A percentile compares a stretch with the other conserved stretches of the same genome.
Conservation (phyloP, 2,113 vertebrate species). For the Toxotes chatareus region DNA sequence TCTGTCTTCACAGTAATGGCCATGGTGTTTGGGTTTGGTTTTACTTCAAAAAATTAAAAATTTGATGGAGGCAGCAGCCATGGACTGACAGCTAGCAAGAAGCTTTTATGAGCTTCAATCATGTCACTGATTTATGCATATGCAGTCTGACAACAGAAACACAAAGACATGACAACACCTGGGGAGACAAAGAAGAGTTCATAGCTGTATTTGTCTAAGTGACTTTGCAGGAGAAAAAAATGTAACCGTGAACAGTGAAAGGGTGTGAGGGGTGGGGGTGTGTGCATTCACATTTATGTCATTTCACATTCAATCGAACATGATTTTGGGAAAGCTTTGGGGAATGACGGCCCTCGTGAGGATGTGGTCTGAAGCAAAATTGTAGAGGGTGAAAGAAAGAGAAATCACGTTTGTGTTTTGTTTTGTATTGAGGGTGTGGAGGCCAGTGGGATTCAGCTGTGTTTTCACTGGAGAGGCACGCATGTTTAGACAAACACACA, state of each 20-base stretch:
- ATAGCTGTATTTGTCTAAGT: too few relatives aligned
- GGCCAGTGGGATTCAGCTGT: neutral
- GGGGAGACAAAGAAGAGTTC: neutral
- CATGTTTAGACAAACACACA: constrained; percentile 36
- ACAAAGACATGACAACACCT: neutral
- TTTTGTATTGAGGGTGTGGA: constrained; percentile 37
- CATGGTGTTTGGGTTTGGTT: too few relatives aligned
- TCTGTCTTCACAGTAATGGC: too few relatives aligned
- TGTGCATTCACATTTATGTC: too few relatives aligned
- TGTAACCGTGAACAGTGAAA: too few relatives aligned
- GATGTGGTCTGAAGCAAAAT: neutral
- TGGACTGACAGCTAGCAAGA: neutral
- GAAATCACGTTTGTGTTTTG: neutral
- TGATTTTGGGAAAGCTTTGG: too few relatives aligned
- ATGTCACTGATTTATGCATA: neutral
- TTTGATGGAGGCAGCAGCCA: neutral
- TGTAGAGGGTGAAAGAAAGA: neutral
- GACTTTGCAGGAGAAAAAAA: too few relatives aligned
- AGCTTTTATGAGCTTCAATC: neutral
- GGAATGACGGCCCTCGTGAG: neutral
- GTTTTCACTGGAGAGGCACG: constrained; percentile 35
- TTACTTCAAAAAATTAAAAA: too few relatives aligned
- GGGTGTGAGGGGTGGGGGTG: too few relatives aligned
- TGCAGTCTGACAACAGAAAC: too few relatives aligned
- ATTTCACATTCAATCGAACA: too few relatives aligned